Conservation (phyloP, 2,113 vertebrate genomes). For the Bos javanicus region DNA sequence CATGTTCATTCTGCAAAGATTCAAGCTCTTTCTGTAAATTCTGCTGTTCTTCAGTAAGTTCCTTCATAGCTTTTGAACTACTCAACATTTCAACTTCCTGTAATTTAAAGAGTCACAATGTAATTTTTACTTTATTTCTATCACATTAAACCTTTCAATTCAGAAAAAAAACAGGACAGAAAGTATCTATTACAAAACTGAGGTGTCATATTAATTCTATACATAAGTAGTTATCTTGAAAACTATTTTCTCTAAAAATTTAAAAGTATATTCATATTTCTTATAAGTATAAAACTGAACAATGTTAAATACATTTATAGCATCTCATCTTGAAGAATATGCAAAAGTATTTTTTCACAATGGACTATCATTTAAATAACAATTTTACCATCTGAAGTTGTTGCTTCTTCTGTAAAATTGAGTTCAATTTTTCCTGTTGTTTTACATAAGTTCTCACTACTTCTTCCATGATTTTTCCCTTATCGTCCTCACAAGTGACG, state of each 20-base stretch:
- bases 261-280: neutral
- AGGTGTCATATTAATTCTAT: neutral
- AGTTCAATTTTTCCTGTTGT: conserved; percentile 95
- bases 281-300: neutral
- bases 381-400: conserved; percentile 94
- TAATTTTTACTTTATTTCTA: conserved; percentile 32
- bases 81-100: conserved; percentile 91
- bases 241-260: conserved; percentile 15
- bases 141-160: conserved; percentile 7
- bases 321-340: neutral
- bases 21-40: conserved; percentile 95
- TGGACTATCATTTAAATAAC: neutral
- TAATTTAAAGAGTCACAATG: conserved; percentile 64
- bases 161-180: neutral
- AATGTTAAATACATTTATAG: neutral
- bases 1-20: conserved; percentile 93
- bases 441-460: conserved; percentile 95
- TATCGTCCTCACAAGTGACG: conserved; percentile 90
- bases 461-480: conserved; percentile 96
- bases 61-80: conserved; percentile 89
- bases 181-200: neutral
- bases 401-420: conserved; percentile 93
- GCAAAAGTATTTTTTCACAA: conserved; percentile 19
- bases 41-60: conserved; percentile 92
- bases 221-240: neutral